Base-by-base conservation (phyloP, 1,140 invertebrate genomes). In the Pectinophora gossypiella region DNA sequence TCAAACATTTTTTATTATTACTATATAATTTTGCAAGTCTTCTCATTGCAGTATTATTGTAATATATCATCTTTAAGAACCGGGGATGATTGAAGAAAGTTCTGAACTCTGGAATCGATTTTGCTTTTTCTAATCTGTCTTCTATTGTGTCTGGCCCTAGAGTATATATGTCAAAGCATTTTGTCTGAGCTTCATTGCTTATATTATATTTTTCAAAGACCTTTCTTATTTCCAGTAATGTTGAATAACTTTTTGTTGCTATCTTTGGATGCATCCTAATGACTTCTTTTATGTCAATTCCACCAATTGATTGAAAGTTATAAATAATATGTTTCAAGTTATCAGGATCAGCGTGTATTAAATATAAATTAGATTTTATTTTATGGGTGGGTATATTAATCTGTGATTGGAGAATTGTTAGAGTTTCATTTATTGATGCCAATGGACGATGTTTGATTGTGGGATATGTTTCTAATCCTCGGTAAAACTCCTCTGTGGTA, bases 21-120 rank as follows among this genome's bases (percentile, higher is more conserved):
- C 71, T 59, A 52, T 84, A 66, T 19, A 92, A 68, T 56, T 85
- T 88, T 12, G 56, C 44, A 1, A 91, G 38, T 48, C 90, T 83
- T 22, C 80, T 63, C 20, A 79, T 69, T 2, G 86, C 79, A 38
- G 69, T 83, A 1, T 83, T 84, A 36, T 89, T 89, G 51, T 85
- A 76, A 18, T 76, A 45, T 19, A 91, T 79, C 56, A 92, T 72
- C 64, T 73, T 70, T 6, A 92, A 64, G 53, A 91, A 84, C 58
- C 83, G 74, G 20, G 88, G 88, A 80, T 91, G 84, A 16, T 86
- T 73, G 2, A 67, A 64, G 57, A 90, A 88, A 21, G 88, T 23
- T 21, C 74, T 68, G 13, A 91, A 81, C 48, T 91, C 89, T 7
- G 88, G 87, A 36, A 70, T 79, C 9, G 57, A 56, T 58, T 78